phyloP scores from a whole-genome alignment of 2,888 invertebrate species.

The Calameuta filiformis region DNA sequence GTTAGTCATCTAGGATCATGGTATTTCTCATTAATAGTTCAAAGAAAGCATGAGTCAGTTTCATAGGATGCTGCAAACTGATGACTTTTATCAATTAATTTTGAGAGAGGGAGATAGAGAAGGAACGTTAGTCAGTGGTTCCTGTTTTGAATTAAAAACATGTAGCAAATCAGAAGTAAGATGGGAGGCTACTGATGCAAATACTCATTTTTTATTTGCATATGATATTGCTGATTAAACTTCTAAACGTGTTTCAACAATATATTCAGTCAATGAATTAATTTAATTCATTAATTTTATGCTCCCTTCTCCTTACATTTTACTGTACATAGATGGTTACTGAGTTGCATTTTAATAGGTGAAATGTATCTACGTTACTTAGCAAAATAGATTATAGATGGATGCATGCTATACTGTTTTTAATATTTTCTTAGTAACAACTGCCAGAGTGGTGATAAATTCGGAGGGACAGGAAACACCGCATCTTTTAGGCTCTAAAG shows the following conservation, averaged over 20 bases:
- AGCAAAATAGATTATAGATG: background rate
- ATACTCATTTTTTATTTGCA: background rate
- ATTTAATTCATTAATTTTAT: background rate
- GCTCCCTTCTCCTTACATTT: background rate
- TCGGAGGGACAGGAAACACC: conserved; percentile 30
- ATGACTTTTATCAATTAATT: background rate
- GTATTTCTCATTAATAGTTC: background rate
- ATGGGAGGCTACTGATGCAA: background rate
- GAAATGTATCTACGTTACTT: background rate
- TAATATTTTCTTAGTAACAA: conserved; percentile 35
- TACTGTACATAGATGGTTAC: background rate
- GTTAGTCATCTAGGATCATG: background rate
- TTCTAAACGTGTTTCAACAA: background rate
- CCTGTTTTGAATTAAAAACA: background rate
- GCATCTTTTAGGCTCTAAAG: conserved; percentile 67
- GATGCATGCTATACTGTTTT: background rate
- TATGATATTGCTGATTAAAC: background rate
- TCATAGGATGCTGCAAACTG: background rate
- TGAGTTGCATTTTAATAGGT: background rate
- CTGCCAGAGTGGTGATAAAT: conserved; percentile 47
- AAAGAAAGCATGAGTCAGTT: background rate
- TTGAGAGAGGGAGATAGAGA: background rate
- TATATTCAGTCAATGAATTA: background rate
- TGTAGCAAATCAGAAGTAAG: background rate
- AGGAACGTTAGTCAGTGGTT: background rate